Evolutionary conservation across 1,140 invertebrate genomes (phyloP).

Genomic region (Tachypleus tridentatus): DNA sequence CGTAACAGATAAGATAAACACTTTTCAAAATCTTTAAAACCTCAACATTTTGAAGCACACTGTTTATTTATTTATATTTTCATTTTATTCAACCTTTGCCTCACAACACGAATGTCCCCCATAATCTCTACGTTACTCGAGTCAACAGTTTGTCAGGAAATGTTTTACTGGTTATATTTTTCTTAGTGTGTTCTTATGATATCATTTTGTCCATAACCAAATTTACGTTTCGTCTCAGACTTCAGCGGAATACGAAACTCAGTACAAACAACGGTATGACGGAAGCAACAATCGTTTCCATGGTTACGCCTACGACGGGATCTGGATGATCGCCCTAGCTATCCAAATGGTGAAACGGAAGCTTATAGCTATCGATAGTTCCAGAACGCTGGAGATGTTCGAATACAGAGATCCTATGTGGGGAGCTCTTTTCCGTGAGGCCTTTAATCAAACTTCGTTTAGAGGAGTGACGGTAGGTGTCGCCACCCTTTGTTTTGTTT

Average conservation of each 20-base stretch:
- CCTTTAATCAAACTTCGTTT: constrained; percentile 79
- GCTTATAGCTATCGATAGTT: constrained; percentile 29
- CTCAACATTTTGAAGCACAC: too few relatives aligned
- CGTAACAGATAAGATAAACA: too few relatives aligned
- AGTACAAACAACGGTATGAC: constrained; percentile 67
- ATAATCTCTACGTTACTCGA: too few relatives aligned
- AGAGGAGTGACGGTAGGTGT: constrained; percentile 76
- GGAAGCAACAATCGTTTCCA: constrained; percentile 84
- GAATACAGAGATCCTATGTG: constrained; percentile 71
- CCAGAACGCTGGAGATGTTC: constrained; percentile 50
- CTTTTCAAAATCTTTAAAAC: too few relatives aligned
- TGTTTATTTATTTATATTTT: too few relatives aligned
- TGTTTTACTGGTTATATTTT: too few relatives aligned
- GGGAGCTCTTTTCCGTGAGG: constrained; percentile 73
- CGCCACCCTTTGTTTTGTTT: not conserved
- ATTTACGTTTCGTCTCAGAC: constrained; percentile 47
- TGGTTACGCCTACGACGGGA: constrained; percentile 92
- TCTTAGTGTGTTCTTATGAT: too few relatives aligned
- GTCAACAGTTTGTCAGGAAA: too few relatives aligned
- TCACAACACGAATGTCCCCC: too few relatives aligned
- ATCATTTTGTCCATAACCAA: too few relatives aligned
- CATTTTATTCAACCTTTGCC: too few relatives aligned
- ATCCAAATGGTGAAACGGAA: constrained; percentile 71
- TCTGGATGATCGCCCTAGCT: constrained; percentile 88
- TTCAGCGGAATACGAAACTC: constrained; percentile 66